Base-by-base conservation (phyloP, 1,140 invertebrate species). In the Argopecten irradians region DNA sequence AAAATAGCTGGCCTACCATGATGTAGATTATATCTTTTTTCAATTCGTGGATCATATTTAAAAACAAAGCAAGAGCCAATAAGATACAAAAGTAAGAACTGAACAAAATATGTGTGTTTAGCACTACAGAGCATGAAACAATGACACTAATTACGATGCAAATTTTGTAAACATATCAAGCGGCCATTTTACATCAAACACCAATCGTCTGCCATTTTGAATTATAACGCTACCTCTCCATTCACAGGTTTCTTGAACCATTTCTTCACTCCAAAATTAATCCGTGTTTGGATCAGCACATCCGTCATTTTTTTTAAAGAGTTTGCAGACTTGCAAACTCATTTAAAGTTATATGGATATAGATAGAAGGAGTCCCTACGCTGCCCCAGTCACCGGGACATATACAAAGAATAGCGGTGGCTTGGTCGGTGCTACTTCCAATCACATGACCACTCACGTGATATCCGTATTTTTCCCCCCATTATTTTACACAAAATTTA, bases 391-490 rank as follows among this genome's bases (percentile, higher is more conserved):
- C 55, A 71, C 55, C 5, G 36, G 13, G n/a, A n/a, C 28, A n/a
- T n/a, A 71, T n/a, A 71, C 55, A 71, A 71, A 71, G 55, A 71
- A n/a, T 71, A 28, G 55, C 55, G 55, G 55, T n/a, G 55, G 55
- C 55, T 71, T 28, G 55, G 55, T 71, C 55, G 22, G 82, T 34
- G 82, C 46, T 71, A 34, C 41, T 34, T 82, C 7, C 35, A 84
- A 82, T 88, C 89, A 90, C 89, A 90, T 90, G 89, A 90, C 86
- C 82, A 43, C 16, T 90, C 89, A 90, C 46, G 89, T 90, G 89
- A 41, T 32, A 35, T 36, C 14, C 32, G n/a, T 71, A 5, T 71
- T n/a, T n/a, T n/a, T n/a, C n/a, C n/a, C n/a, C n/a, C n/a, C n/a
- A n/a, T n/a, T n/a, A n/a, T n/a, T n/a, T n/a, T n/a, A n/a, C n/a